phyloP scores from a whole-genome alignment of 1,140 invertebrate species.

The Drosophila micromelanica region DNA sequence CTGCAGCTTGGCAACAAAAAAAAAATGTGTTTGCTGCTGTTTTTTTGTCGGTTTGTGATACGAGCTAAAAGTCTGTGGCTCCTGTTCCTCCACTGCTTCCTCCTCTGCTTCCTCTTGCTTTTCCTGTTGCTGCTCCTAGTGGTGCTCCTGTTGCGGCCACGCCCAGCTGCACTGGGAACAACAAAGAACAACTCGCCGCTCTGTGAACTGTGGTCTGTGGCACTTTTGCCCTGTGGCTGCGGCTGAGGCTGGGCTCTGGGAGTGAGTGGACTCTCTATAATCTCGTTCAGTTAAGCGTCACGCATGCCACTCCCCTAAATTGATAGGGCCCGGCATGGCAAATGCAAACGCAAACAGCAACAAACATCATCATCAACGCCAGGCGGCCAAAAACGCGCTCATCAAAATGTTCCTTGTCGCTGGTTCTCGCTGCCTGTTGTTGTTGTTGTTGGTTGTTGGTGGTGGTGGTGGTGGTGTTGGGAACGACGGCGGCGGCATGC shows the following conservation, averaged over 20 bases:
- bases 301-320: constrained; percentile 81
- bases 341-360: constrained; percentile 60
- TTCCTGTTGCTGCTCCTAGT: constrained; percentile 1
- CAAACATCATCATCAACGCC: constrained; percentile 76
- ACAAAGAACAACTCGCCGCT: constrained; percentile 73
- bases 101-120: constrained; percentile 4
- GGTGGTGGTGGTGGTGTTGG: constrained; percentile 12
- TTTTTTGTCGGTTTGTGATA: constrained; percentile 13
- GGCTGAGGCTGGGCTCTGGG: constrained; percentile 1
- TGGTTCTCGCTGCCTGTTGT: constrained; percentile 24
- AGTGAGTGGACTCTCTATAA: constrained; percentile 70
- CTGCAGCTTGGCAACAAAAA: constrained; percentile 3
- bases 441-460: constrained; percentile 13
- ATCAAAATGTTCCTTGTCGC: constrained; percentile 61
- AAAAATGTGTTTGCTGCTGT: constrained; percentile 4
- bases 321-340: constrained; percentile 72
- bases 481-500: constrained; percentile 55
- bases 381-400: constrained; percentile 41
- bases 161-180: constrained; percentile 63
- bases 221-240: neutral
- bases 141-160: constrained; percentile 52
- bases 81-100: constrained; percentile 24
- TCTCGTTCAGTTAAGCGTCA: constrained; percentile 78
- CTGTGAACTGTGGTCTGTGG: constrained; percentile 15
- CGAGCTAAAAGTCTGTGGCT: constrained; percentile 29